A percentile compares a stretch with the other conserved stretches of the same genome.
These are phyloP conservation scores for Sialia sialis DNA, from an alignment of 2,113 vertebrate genomes.

Conservation along the genomic window DNA sequence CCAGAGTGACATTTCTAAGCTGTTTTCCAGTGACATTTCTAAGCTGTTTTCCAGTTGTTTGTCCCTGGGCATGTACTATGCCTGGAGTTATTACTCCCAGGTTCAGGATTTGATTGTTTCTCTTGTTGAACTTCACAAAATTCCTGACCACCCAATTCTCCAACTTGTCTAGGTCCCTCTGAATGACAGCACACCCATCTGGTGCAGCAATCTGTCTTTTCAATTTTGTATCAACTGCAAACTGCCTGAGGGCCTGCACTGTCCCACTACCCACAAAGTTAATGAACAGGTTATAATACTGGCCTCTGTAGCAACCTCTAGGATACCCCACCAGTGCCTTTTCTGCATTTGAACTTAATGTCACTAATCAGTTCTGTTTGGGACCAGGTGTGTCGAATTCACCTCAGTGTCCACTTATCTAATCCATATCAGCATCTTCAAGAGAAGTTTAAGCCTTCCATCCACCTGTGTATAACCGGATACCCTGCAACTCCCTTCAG, in stretches of 20 bases:
- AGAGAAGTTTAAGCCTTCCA: not conserved
- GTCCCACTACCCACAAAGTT: not conserved
- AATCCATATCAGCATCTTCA: not conserved
- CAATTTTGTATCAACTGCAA: not conserved
- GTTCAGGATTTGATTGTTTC: not conserved
- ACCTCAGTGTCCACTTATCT: not conserved
- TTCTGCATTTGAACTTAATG: not conserved
- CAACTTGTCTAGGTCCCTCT: not conserved
- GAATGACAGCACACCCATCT: not conserved
- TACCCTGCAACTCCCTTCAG: not conserved
- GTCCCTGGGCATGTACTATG: not conserved
- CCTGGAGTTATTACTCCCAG: not conserved
- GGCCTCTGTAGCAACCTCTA: not conserved
- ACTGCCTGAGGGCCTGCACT: not conserved
- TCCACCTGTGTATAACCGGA: not conserved
- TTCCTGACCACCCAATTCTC: not conserved
- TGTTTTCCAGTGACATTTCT: not conserved
- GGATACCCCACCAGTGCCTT: not conserved
- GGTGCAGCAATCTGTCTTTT: not conserved
- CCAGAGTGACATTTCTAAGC: not conserved
- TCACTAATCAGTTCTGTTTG: not conserved
- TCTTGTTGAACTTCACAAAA: not conserved
- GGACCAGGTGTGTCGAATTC: fast-evolving
- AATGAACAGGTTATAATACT: not conserved
- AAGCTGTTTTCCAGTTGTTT: not conserved